Evolutionary conservation across 2,888 invertebrate species (phyloP), one percentile per base, ranked within the genome.

Genomic region (Drosophila pseudotalamancana): DNA sequence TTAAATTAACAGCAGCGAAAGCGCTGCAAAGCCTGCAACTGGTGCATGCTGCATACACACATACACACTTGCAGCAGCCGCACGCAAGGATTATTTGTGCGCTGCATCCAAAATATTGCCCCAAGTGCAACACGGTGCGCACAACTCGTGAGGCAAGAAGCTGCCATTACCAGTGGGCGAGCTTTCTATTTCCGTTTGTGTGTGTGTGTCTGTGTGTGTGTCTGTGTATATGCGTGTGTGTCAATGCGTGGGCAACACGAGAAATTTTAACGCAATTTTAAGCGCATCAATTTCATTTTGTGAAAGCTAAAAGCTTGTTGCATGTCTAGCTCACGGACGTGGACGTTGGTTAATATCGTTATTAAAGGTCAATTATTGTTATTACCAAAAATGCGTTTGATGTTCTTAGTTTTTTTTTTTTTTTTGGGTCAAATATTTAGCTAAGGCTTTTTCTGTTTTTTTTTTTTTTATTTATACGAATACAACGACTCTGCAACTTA

Each of bases 261-360:
- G 64, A 60, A 68, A 77, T 77, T 67, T 87, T 72, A 82, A 79
- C 79, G 80, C 88, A 85, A 83, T 87, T 87, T 85, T 70, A 86
- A 87, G 86, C 80, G 77, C 86, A 87, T 87, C 84, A 83, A 86
- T 86, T 87, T 84, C 71, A 75, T 77, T 86, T 82, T 86, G 68
- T 65, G 56, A 53, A 66, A 68, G 69, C 79, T 78, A 72, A 85
- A 82, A 85, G 82, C 82, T 78, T 82, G 83, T 79, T 80, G 83
- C 79, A 65, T 78, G 66, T 56, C 51, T 56, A 50, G 64, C 60
- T 46, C 61, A 42, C 51, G 63, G 59, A 79, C 61, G 63, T 73
- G 57, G 25, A 42, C 39, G 50, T 48, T 56, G 64, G 62, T 69
- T 83, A 55, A 71, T 77, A 43, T 51, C 43, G 67, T 55, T 43